phyloP scores from a whole-genome alignment of 2,797 vertebrate species.

The Oceanodroma leucorhoa region DNA sequence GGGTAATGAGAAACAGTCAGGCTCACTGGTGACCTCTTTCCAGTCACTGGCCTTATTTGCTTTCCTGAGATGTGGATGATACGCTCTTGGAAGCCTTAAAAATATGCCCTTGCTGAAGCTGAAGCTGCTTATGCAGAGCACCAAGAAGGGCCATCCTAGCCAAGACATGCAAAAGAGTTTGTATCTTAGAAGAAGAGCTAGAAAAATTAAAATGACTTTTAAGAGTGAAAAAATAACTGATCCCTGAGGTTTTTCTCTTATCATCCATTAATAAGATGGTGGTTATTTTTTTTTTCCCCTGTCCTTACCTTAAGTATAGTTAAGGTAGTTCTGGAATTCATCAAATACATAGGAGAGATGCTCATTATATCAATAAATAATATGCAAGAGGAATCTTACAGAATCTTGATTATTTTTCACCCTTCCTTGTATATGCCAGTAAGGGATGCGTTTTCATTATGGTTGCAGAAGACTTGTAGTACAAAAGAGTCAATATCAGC shows the following conservation, averaged over 20 bases:
- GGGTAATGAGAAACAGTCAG: not conserved
- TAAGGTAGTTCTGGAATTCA: not conserved
- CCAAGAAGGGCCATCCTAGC: not conserved
- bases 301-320: not conserved
- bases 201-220: not conserved
- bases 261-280: not conserved
- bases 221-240: not conserved
- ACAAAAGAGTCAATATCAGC: not conserved
- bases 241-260: not conserved
- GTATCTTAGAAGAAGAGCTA: not conserved
- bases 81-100: not conserved
- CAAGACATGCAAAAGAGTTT: not conserved
- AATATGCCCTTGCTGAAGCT: not conserved
- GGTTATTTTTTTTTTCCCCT: fast-evolving
- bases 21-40: not conserved
- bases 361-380: not conserved
- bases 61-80: not conserved
- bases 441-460: not conserved
- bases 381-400: not conserved
- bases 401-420: not conserved
- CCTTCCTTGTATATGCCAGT: not conserved
- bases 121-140: not conserved
- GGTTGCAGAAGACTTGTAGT: not conserved
- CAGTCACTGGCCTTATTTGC: not conserved
- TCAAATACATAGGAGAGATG: not conserved